A percentile compares a stretch with the other conserved stretches of the same genome.
phyloP scores from a whole-genome alignment of 2,797 vertebrate species.

The Avahi laniger region DNA sequence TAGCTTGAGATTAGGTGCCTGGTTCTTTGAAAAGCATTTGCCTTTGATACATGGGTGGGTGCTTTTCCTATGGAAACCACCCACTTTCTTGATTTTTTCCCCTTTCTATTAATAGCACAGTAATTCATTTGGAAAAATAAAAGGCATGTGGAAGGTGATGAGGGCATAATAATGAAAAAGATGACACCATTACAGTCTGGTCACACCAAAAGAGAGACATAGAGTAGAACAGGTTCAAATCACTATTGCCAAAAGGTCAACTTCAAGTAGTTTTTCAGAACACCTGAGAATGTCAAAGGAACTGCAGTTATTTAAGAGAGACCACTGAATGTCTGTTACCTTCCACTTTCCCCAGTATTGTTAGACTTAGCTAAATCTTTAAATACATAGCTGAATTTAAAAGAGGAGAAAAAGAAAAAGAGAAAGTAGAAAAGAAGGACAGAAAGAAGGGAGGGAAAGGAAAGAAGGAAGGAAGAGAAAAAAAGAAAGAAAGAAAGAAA shows the following conservation, averaged over 20 bases:
- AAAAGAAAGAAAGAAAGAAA: too few species aligned
- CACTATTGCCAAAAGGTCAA: not conserved
- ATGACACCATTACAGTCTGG: not conserved
- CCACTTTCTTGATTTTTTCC: not conserved
- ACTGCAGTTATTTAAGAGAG: not conserved
- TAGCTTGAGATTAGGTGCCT: not conserved
- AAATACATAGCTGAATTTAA: not conserved
- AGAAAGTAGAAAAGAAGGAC: not conserved
- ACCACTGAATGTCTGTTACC: not conserved
- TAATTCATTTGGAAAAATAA: not conserved
- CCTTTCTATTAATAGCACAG: not conserved
- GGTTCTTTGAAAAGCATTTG: not conserved
- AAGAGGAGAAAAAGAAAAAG: not conserved
- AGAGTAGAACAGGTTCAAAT: not conserved
- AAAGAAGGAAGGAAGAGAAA: too few species aligned
- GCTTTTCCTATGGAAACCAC: not conserved
- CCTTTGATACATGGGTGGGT: not conserved
- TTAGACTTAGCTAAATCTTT: not conserved
- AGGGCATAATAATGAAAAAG: not conserved
- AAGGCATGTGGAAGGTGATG: not conserved
- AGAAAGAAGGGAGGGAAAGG: fast-evolving
- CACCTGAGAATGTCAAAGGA: not conserved
- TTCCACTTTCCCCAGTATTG: not conserved
- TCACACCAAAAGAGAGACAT: not conserved
- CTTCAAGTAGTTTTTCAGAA: not conserved